Conservation (phyloP, 2,888 invertebrate species). For the Xylota sylvarum region DNA sequence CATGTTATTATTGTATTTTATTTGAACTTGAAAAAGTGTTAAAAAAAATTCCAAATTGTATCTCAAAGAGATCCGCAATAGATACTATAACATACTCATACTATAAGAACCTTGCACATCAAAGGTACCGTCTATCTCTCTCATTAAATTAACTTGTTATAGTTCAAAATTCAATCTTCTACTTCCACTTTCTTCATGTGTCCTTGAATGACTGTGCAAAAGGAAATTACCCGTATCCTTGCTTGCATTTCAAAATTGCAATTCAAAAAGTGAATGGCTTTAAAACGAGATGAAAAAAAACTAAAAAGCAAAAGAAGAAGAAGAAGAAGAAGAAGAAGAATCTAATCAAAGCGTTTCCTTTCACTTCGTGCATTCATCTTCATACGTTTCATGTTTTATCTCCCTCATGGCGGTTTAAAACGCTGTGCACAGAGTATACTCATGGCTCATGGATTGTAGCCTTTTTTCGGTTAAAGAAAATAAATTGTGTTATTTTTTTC, state of each 20-base stretch:
- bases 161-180: constrained; percentile 4
- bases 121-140: neutral
- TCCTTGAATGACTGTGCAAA: constrained; percentile 12
- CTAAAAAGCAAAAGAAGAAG: too few species aligned
- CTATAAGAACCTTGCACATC: neutral
- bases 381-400: constrained; percentile 23
- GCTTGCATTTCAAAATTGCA: constrained; percentile 12
- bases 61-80: neutral
- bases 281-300: neutral
- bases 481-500: constrained; percentile 69
- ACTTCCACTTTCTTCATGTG: constrained; percentile 2
- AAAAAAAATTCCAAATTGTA: too few species aligned
- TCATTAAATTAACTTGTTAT: constrained; percentile 13
- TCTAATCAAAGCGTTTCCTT: constrained; percentile 12
- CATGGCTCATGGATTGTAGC: constrained; percentile 19
- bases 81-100: neutral
- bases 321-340: neutral
- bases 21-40: constrained; percentile 12
- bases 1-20: constrained; percentile 6
- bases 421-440: neutral
- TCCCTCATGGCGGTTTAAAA: constrained; percentile 21
- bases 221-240: constrained; percentile 10
- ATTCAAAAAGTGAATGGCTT: constrained; percentile 17
- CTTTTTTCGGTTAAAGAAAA: constrained; percentile 36
- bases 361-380: constrained; percentile 35